Evolutionary conservation across 2,888 invertebrate species (phyloP).

Genomic region (Lissonota sp.): DNA sequence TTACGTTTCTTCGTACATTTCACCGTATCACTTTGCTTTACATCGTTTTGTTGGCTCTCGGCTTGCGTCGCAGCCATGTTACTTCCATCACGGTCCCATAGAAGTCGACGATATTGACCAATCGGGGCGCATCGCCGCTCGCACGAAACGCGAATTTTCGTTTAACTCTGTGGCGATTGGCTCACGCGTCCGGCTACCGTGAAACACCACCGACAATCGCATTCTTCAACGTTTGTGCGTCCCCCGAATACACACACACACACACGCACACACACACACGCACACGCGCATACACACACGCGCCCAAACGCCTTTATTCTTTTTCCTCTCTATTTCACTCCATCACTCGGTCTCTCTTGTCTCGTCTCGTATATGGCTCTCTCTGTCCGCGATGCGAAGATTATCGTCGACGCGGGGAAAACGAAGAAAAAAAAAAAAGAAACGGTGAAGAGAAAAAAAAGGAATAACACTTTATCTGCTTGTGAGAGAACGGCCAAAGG

Average conservation of each 20-base stretch:
- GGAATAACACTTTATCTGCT: too few relatives aligned
- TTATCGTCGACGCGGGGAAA: too few relatives aligned
- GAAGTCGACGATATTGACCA: slow-evolving; percentile 78
- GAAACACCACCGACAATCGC: slow-evolving; percentile 72
- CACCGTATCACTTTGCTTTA: slow-evolving; percentile 79
- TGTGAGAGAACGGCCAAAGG: too few relatives aligned
- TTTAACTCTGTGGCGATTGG: slow-evolving; percentile 68
- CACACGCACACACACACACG: background rate
- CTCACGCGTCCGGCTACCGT: slow-evolving; percentile 69
- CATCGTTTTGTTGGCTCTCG: slow-evolving; percentile 92
- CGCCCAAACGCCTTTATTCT: slow-evolving; percentile 60
- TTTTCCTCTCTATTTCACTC: slow-evolving; percentile 4
- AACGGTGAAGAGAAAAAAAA: too few relatives aligned
- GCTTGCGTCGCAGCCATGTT: slow-evolving; percentile 95
- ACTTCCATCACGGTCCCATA: slow-evolving; percentile 80
- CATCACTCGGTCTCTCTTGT: too few relatives aligned
- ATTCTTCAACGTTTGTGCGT: slow-evolving; percentile 67
- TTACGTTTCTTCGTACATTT: slow-evolving; percentile 85
- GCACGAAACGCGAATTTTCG: slow-evolving; percentile 66
- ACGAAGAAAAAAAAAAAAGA: too few relatives aligned
- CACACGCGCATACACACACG: too few relatives aligned
- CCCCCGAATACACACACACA: slow-evolving; percentile 32
- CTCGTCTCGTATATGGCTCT: background rate
- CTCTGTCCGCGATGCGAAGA: background rate
- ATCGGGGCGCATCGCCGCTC: slow-evolving; percentile 76